Evolutionary conservation across 2,797 vertebrate species (phyloP).

Genomic region (Harpagifer antarcticus): DNA sequence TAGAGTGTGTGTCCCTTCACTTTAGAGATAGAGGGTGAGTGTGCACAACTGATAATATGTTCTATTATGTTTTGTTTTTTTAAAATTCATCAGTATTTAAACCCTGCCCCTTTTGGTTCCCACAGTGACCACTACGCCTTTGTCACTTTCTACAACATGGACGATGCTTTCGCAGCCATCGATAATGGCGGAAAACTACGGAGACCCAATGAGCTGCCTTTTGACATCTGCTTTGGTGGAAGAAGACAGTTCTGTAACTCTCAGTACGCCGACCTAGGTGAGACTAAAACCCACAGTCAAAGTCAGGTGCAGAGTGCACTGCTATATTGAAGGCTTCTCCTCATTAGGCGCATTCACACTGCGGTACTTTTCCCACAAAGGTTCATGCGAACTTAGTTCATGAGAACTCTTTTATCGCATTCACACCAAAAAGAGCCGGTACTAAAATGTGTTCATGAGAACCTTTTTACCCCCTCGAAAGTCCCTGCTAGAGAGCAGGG

Average conservation of each 20-base stretch:
- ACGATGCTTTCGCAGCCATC: slow-evolving; percentile 93
- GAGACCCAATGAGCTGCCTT: slow-evolving; percentile 91
- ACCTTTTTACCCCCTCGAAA: too few relatives aligned
- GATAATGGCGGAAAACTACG: slow-evolving; percentile 92
- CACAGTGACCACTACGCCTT: slow-evolving; percentile 94
- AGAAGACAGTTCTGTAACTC: slow-evolving; percentile 95
- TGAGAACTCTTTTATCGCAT: too few relatives aligned
- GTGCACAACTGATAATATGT: background rate
- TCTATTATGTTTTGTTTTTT: too few relatives aligned
- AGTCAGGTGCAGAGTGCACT: background rate
- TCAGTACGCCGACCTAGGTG: slow-evolving; percentile 93
- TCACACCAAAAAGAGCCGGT: too few relatives aligned
- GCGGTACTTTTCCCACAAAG: too few relatives aligned
- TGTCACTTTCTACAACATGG: slow-evolving; percentile 93
- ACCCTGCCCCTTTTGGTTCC: background rate
- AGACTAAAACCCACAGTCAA: slow-evolving; percentile 22
- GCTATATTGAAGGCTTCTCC: background rate
- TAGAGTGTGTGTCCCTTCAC: slow-evolving; percentile 95
- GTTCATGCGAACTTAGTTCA: too few relatives aligned
- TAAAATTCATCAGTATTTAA: background rate
- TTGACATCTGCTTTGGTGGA: slow-evolving; percentile 97
- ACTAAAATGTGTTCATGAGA: too few relatives aligned
- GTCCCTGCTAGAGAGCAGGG: too few relatives aligned
- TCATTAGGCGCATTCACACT: too few relatives aligned
- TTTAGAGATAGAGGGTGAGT: slow-evolving; percentile 93